phyloP scores from a whole-genome alignment of 2,797 vertebrate genomes.

The Ptychadena robeensis region DNA sequence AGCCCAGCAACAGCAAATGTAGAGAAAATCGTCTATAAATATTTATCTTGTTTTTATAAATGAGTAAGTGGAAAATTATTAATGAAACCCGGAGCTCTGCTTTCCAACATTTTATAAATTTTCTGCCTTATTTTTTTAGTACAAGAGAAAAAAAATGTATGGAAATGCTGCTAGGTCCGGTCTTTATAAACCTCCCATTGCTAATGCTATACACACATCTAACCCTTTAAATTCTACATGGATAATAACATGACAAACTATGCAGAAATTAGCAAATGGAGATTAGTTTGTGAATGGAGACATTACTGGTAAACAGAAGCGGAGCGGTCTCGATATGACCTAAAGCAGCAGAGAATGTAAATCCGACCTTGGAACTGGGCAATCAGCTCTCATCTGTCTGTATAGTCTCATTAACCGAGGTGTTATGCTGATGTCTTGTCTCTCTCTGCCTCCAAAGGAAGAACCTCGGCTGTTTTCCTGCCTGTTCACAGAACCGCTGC shows the following conservation, averaged over 20 bases:
- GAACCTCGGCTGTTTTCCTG: slow-evolving; percentile 14
- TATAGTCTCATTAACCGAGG: slow-evolving; percentile 16
- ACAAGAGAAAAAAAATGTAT: neutral
- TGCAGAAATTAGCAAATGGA: slow-evolving; percentile 1
- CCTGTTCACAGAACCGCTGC: slow-evolving; percentile 10
- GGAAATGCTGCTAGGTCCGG: neutral
- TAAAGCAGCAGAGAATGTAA: neutral
- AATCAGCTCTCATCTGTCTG: neutral
- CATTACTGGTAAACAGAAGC: neutral
- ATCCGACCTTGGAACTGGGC: slow-evolving; percentile 9
- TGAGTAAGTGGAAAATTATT: neutral
- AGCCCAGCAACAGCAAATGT: too few species aligned
- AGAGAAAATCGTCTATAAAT: neutral
- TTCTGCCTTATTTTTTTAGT: neutral
- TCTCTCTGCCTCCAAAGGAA: neutral
- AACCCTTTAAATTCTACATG: neutral
- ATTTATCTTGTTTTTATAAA: too few species aligned
- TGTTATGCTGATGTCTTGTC: slow-evolving; percentile 24
- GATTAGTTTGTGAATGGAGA: neutral
- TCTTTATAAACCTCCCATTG: neutral
- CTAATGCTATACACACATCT: neutral
- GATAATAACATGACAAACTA: neutral
- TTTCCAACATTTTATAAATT: neutral
- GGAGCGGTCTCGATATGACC: neutral
- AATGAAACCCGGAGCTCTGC: neutral